Conservation (phyloP, 2,888 invertebrate species). For the Galerucella nymphaeae region DNA sequence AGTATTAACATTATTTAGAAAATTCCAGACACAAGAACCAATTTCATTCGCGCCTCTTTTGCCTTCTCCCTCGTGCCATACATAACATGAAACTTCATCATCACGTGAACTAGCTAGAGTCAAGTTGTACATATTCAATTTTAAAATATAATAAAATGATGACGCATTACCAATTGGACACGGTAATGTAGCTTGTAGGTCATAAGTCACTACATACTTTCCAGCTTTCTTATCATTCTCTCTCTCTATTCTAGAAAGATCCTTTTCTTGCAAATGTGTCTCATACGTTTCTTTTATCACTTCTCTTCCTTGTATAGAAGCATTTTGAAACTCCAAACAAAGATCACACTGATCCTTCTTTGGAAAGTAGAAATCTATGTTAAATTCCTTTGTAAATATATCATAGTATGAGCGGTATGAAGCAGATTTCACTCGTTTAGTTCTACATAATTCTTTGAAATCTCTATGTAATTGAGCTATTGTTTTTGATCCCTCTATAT, state of each 20-base stretch:
- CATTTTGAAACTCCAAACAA: conserved; percentile 21
- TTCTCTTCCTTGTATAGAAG: conserved; percentile 13
- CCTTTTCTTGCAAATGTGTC: conserved; percentile 25
- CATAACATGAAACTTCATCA: background rate
- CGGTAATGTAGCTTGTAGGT: conserved; percentile 50
- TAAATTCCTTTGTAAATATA: conserved; percentile 30
- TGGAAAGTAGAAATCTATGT: conserved; percentile 25
- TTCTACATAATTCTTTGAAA: conserved; percentile 16
- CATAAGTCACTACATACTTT: conserved; percentile 26
- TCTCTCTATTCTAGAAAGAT: conserved; percentile 32
- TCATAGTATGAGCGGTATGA: conserved; percentile 19
- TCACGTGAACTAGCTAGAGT: conserved; percentile 44
- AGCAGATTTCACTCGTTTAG: conserved; percentile 11
- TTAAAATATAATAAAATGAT: conserved; percentile 51
- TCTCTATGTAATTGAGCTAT: conserved; percentile 28
- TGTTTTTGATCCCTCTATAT: conserved; percentile 29
- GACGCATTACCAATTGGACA: conserved; percentile 45
- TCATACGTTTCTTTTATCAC: conserved; percentile 22
- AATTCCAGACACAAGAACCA: conserved; percentile 40
- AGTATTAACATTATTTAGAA: conserved; percentile 21
- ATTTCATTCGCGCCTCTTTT: conserved; percentile 48
- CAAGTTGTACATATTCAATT: conserved; percentile 53
- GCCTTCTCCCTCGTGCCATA: background rate
- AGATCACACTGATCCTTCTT: conserved; percentile 35
- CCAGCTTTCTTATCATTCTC: conserved; percentile 23